Percentiles rank a stretch among this genome's conserved stretches.
phyloP scores from a whole-genome alignment of 2,888 invertebrate genomes.

The Ochropleura plecta region DNA sequence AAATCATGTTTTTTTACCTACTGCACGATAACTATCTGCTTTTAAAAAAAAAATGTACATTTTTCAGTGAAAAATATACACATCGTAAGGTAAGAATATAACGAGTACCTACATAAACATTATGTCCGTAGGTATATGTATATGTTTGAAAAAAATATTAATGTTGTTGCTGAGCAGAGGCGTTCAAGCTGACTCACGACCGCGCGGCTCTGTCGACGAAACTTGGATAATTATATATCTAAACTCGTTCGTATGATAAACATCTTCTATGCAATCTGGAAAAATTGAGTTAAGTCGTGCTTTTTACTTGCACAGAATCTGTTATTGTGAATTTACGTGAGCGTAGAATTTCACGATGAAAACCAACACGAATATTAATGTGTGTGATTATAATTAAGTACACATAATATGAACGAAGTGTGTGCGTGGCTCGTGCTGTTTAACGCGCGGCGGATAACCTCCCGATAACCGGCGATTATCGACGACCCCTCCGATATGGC shows the following conservation, averaged over 20 bases:
- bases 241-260: neutral
- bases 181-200: neutral
- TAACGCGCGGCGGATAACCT: constrained; percentile 69
- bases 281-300: neutral
- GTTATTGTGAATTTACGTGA: neutral
- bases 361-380: constrained; percentile 21
- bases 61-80: neutral
- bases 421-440: constrained; percentile 73
- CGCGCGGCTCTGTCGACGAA: too few relatives aligned
- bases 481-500: constrained; percentile 58
- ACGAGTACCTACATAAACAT: neutral
- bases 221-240: neutral
- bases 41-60: neutral
- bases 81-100: neutral
- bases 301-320: neutral
- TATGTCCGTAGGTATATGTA: neutral
- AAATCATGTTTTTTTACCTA: neutral
- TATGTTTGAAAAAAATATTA: constrained; percentile 10
- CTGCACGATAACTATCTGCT: neutral
- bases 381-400: constrained; percentile 36
- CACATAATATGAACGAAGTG: constrained; percentile 24
- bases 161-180: neutral
- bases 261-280: neutral
- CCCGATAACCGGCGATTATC: constrained; percentile 69
- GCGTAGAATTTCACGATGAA: neutral